phyloP scores from a whole-genome alignment of 2,797 vertebrate species.

The Anableps anableps region DNA sequence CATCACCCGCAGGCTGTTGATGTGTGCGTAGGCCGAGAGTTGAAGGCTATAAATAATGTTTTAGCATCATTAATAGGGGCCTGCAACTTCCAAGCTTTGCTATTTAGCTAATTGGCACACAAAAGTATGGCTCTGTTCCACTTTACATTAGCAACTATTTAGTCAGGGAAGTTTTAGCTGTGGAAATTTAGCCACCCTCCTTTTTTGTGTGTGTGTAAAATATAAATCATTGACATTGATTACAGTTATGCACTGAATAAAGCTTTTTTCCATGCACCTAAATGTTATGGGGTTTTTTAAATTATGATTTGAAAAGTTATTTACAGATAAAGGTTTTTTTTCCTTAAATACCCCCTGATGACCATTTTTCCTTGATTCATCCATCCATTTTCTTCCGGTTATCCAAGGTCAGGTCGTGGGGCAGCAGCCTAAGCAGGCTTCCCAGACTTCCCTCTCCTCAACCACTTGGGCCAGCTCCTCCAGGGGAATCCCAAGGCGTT shows the following conservation, averaged over 20 bases:
- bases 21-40: slow-evolving; percentile 51
- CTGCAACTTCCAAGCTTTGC: slow-evolving; percentile 47
- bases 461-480: no score
- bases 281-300: not conserved
- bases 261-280: not conserved
- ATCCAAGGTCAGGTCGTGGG: no score
- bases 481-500: no score
- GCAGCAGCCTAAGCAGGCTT: no score
- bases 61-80: slow-evolving; percentile 49
- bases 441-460: no score
- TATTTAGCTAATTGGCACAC: slow-evolving; percentile 54
- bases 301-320: not conserved
- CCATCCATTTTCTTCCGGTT: no score
- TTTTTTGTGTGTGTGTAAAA: slow-evolving; percentile 11
- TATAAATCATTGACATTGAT: slow-evolving; percentile 8
- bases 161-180: slow-evolving; percentile 40
- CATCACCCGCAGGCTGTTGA: slow-evolving; percentile 54
- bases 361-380: no score
- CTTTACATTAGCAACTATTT: slow-evolving; percentile 45
- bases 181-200: slow-evolving; percentile 33
- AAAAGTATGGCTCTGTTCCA: slow-evolving; percentile 33
- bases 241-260: not conserved
- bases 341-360: not conserved
- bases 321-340: not conserved
- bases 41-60: slow-evolving; percentile 63